A percentile compares a stretch with the other conserved stretches of the same genome.
These are phyloP conservation scores for Phyllotis vaccarum DNA, from an alignment of 2,797 vertebrate genomes.

Conservation along the genomic window DNA sequence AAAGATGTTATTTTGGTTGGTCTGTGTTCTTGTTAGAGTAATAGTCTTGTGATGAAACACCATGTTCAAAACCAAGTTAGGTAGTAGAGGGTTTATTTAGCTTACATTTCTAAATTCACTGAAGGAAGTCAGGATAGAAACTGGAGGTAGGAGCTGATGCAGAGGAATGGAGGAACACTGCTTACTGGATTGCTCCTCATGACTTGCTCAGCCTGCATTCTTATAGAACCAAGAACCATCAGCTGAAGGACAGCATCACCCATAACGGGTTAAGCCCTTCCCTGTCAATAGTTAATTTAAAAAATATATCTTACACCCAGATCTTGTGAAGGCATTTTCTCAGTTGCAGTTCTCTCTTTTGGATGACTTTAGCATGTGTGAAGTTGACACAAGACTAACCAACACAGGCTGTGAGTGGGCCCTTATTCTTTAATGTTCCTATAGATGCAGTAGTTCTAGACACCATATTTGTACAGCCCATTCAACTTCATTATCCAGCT, in stretches of 20 bases:
- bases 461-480: neutral
- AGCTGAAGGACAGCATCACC: neutral
- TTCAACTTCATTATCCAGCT: neutral
- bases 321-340: neutral
- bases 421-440: neutral
- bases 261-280: neutral
- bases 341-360: neutral
- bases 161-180: neutral
- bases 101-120: neutral
- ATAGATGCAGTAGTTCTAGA: neutral
- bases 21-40: neutral
- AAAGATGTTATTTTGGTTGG: neutral
- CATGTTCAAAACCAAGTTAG: neutral
- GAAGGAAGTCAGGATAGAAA: neutral
- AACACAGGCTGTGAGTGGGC: neutral
- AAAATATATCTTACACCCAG: neutral
- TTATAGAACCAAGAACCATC: neutral
- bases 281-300: neutral
- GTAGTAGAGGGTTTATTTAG: neutral
- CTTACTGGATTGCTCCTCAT: neutral
- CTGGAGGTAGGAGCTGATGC: neutral
- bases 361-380: neutral
- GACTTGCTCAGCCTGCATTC: neutral
- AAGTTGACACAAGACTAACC: neutral
- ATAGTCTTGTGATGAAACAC: neutral